Base-by-base conservation (phyloP, 2,113 vertebrate genomes). In the Coturnix japonica region DNA sequence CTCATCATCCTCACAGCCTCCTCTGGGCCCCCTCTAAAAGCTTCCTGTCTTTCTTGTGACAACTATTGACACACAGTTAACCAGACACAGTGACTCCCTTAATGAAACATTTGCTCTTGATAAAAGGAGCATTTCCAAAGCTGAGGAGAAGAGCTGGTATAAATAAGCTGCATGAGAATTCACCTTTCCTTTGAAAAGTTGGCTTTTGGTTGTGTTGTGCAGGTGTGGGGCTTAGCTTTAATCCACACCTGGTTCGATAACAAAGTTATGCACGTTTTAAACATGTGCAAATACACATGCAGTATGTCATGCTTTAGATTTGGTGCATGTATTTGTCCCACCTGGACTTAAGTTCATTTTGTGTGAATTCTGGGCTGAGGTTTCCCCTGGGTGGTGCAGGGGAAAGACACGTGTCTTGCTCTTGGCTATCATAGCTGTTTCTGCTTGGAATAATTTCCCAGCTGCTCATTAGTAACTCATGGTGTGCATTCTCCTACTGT, bases 201-300 rank as follows among this genome's bases (percentile, higher is more conserved):
- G 44, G 6, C 28, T 54, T 30, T 30, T 31, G 53, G 53, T 54
- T 54, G 53, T 51, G 13, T 26, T 26, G 49, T 49, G 22, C 33
- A n/a, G 37, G 4, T 61, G 10, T 31, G 35, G 12, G 6, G 5
- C 35, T 92, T 74, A 53, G 23, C 84, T 89, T 86, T 87, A 80
- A 63, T 31, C 10, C 23, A 23, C 22, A 4, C 20, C 15, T 20
- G 76, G 25, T 69, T 72, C 43, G 63, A 0, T 53, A 73, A 57
- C 30, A 61, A 4, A 66, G 7, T n/a, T 13, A 61, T 11, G 86
- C 78, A 37, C 9, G 1, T 37, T 37, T 26, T 26, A 61, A 37
- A 61, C 35, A 25, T 11, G 35, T 14, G 22, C 35, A 37, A 37
- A 37, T 35, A 25, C n/a, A 9, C 0, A 1, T 44, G 21, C 35